Conservation (phyloP, 2,113 vertebrate species). For the Todiramphus saurophagus region DNA sequence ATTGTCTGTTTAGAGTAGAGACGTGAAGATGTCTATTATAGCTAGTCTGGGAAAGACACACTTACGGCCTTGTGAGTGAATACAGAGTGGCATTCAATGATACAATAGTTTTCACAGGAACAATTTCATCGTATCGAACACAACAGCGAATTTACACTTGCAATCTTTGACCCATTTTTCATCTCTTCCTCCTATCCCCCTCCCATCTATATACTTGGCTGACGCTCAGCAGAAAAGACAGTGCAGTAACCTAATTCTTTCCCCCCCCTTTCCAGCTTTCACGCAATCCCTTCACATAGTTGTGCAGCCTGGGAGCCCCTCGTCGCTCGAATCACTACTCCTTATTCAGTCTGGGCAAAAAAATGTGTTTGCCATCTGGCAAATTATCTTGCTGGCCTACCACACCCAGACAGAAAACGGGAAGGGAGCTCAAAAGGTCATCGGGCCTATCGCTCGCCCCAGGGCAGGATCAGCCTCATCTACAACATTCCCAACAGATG, state of each 20-base stretch:
- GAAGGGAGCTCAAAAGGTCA: constrained; percentile 58
- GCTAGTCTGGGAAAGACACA: constrained; percentile 55
- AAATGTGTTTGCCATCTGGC: constrained; percentile 62
- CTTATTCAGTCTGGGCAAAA: constrained; percentile 24
- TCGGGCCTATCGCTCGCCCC: background rate
- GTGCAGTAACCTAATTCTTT: background rate
- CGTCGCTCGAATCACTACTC: background rate
- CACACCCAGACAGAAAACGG: background rate
- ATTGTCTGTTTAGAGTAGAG: constrained; percentile 47
- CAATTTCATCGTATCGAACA: constrained; percentile 53
- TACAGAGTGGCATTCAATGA: background rate
- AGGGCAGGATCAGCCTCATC: constrained; percentile 51
- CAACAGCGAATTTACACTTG: constrained; percentile 35
- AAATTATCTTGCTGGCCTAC: constrained; percentile 41
- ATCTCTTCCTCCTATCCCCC: constrained; percentile 1
- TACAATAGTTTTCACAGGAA: constrained; percentile 53
- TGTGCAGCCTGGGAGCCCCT: background rate
- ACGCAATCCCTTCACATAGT: background rate
- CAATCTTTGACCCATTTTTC: constrained; percentile 58
- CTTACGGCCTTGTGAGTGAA: constrained; percentile 51
- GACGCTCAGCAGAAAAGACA: background rate
- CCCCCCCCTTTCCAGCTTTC: background rate
- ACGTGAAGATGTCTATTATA: constrained; percentile 43
- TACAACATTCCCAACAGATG: constrained; percentile 56
- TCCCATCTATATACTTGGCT: background rate